A percentile compares a stretch with the other conserved stretches of the same genome.
Evolutionary conservation across 1,140 invertebrate genomes (phyloP).

Genomic region (Saccostrea echinata): DNA sequence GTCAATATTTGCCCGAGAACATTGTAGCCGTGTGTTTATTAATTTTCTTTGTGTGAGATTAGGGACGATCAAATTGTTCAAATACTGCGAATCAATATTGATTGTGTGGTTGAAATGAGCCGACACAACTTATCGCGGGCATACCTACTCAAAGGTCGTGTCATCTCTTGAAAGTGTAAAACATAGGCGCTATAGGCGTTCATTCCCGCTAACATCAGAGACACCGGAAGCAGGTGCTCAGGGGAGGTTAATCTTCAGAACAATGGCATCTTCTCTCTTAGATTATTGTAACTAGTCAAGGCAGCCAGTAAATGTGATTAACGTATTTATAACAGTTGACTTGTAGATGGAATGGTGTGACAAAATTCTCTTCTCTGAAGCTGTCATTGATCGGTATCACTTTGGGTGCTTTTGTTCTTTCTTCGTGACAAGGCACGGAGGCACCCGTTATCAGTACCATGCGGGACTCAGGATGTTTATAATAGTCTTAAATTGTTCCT

Average conservation of each 20-base stretch:
- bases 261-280: not conserved
- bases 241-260: conserved; percentile 35
- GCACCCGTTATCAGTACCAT: too few species aligned
- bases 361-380: not conserved
- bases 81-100: conserved; percentile 37
- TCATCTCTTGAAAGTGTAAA: conserved; percentile 27
- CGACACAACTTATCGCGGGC: conserved; percentile 5
- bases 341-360: conserved; percentile 31
- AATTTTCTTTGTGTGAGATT: conserved; percentile 39
- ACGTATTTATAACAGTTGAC: conserved; percentile 12
- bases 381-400: not conserved
- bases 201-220: conserved; percentile 30
- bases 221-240: conserved; percentile 34
- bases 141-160: conserved; percentile 26
- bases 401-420: not conserved
- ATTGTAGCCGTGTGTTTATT: conserved; percentile 31
- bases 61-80: conserved; percentile 38
- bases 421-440: not conserved
- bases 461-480: too few species aligned
- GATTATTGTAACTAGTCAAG: conserved; percentile 21
- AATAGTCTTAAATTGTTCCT: too few species aligned
- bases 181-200: conserved; percentile 3
- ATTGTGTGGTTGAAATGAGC: conserved; percentile 17
- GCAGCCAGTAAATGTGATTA: conserved; percentile 22
- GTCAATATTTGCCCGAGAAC: conserved; percentile 35